Evolutionary conservation across 2,113 vertebrate genomes (phyloP).

Genomic region (Macroglossus sobrinus): DNA sequence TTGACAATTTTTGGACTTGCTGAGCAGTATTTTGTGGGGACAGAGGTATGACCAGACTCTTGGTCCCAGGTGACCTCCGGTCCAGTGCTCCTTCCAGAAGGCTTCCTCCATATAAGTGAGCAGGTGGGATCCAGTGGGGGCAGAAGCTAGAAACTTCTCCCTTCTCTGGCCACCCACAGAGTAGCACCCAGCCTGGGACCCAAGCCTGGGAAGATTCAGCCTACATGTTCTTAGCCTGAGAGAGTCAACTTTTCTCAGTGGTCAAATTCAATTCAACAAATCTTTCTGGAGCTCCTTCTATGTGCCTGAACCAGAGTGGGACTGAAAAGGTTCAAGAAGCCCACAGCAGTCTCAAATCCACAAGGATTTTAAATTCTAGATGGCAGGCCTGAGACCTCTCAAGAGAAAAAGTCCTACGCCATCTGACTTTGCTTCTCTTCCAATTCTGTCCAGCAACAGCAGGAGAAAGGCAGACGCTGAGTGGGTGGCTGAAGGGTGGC

Average conservation of each 20-base stretch:
- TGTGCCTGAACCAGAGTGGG: not conserved
- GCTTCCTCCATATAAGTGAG: not conserved
- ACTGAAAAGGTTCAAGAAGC: not conserved
- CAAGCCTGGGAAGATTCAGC: not conserved
- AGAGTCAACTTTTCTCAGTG: not conserved
- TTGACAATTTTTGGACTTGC: not conserved
- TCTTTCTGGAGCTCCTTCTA: not conserved
- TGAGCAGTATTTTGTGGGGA: not conserved
- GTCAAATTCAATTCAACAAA: not conserved
- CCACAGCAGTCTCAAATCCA: not conserved
- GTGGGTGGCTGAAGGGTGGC: accelerated
- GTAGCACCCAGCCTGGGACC: not conserved
- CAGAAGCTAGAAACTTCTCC: not conserved
- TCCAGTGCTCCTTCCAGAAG: not conserved
- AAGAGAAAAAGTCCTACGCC: not conserved
- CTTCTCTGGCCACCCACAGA: not conserved
- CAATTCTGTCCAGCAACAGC: not conserved
- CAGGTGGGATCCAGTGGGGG: not conserved
- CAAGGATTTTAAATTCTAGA: not conserved
- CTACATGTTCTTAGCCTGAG: not conserved
- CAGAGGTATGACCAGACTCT: not conserved
- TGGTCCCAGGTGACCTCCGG: not conserved
- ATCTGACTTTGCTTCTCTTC: not conserved
- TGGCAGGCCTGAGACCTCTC: not conserved
- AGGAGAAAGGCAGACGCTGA: not conserved